Base-by-base conservation (phyloP, 2,888 invertebrate genomes). In the Congeria kusceri region DNA sequence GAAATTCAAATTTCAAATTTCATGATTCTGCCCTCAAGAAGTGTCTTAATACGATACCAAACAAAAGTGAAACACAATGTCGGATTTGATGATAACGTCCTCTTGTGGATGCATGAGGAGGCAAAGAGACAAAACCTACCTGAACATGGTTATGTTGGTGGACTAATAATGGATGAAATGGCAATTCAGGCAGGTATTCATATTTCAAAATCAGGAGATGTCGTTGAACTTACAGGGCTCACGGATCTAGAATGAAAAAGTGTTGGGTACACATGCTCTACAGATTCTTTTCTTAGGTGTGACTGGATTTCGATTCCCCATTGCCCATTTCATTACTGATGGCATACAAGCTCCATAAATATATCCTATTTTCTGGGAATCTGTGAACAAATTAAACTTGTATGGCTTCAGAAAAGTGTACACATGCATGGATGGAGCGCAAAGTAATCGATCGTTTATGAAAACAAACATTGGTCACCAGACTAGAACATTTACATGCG, bases 231-330 rank as follows among this genome's bases (percentile, higher is more conserved):
- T 18, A 59, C 44, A n/a, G 79, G 70, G n/a, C 46, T 70, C 18
- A 49, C 15, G 29, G 70, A 70, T 73, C 13, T 63, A 72, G 63
- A 73, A 64, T 46, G 73, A 78, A 27, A 68, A 69, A 32, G 13
- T n/a, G 0, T 4, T 73, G 27, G 78, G 69, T 15, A 73, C 68
- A 46, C 73, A 78, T 73, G 80, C 59, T n/a, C 49, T 77, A 0
- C 82, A 82, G 59, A 53, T 80, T n/a, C 53, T 83, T 11, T 81
- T 80, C 47, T 66, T 80, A 20, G 83, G 80, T 29, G 61, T 83
- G 5, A 77, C 62, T 25, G 83, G 85, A 18, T 84, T 82, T 44
- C 73, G 73, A 23, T 81, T 81, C 32, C 81, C 81, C 15, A 71
- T 81, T 47, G 74, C 58, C 1, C 74, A 79, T 32, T 79, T 79